These are phyloP conservation scores for Orgyia antiqua DNA, from an alignment of 2,888 invertebrate species.

Conservation along the genomic window DNA sequence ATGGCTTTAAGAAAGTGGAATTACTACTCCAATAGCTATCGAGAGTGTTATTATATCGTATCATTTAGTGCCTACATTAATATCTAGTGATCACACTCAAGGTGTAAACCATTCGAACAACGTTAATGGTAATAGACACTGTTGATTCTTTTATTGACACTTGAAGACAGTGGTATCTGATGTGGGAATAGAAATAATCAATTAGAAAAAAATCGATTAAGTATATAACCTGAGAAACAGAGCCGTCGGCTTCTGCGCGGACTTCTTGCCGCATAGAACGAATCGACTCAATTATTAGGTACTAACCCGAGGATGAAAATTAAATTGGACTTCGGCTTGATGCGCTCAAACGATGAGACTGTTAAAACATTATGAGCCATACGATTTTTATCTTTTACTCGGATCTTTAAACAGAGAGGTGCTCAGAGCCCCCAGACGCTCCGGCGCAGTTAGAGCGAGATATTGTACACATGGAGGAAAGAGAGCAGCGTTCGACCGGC, in stretches of 20 bases:
- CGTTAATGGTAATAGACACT: constrained; percentile 19
- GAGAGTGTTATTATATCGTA: no score
- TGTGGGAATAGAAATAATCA: constrained; percentile 49
- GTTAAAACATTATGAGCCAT: constrained; percentile 75
- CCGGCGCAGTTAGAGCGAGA: constrained; percentile 65
- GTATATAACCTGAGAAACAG: constrained; percentile 36
- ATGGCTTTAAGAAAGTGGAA: no score
- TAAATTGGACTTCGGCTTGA: constrained; percentile 47
- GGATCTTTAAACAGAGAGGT: constrained; percentile 59
- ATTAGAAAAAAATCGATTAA: constrained; percentile 62
- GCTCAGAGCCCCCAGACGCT: constrained; percentile 61
- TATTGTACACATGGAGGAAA: constrained; percentile 29
- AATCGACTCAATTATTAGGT: constrained; percentile 72
- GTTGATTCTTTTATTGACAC: constrained; percentile 25
- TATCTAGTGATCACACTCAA: constrained; percentile 3
- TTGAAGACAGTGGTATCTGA: constrained; percentile 26
- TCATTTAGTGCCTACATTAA: no score
- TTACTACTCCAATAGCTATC: no score
- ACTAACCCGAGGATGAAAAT: constrained; percentile 62
- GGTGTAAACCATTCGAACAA: constrained; percentile 3
- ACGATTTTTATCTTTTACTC: constrained; percentile 68
- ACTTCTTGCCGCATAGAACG: constrained; percentile 57
- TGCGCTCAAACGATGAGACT: constrained; percentile 45
- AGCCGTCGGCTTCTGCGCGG: constrained; percentile 44
- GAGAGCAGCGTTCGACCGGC: constrained; percentile 47